Evolutionary conservation across 2,113 vertebrate genomes (phyloP).

Genomic region (Syngnathoides biaculeatus): DNA sequence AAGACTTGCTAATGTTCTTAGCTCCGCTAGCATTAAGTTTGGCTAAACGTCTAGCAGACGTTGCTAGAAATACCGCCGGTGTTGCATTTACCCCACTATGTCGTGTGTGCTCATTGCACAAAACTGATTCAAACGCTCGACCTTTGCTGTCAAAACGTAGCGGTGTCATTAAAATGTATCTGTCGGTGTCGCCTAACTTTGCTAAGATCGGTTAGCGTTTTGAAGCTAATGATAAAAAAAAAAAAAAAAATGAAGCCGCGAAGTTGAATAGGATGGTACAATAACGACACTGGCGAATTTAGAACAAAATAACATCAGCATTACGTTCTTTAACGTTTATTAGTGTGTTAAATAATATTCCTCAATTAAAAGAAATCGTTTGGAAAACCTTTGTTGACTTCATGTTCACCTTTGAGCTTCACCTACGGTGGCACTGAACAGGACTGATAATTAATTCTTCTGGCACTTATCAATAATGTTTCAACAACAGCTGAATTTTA

Average conservation of each 20-base stretch:
- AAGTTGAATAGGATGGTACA: not conserved
- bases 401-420: not conserved
- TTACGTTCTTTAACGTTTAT: not conserved
- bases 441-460: not conserved
- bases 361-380: not conserved
- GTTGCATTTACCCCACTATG: not conserved
- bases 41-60: not conserved
- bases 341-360: not conserved
- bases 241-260: conserved; percentile 9
- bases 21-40: conserved; percentile 21
- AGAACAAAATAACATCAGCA: not conserved
- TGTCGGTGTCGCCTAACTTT: conserved; percentile 27
- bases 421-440: not conserved
- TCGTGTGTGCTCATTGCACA: not conserved
- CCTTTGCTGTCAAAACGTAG: not conserved
- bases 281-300: not conserved
- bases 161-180: not conserved
- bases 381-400: not conserved
- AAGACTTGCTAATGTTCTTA: conserved; percentile 39
- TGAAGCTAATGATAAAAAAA: conserved; percentile 21
- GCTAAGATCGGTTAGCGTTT: conserved; percentile 40
- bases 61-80: accelerated
- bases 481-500: not conserved
- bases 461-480: not conserved
- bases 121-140: not conserved